Conservation (phyloP, 2,797 vertebrate genomes). For the Gambelia wislizenii region DNA sequence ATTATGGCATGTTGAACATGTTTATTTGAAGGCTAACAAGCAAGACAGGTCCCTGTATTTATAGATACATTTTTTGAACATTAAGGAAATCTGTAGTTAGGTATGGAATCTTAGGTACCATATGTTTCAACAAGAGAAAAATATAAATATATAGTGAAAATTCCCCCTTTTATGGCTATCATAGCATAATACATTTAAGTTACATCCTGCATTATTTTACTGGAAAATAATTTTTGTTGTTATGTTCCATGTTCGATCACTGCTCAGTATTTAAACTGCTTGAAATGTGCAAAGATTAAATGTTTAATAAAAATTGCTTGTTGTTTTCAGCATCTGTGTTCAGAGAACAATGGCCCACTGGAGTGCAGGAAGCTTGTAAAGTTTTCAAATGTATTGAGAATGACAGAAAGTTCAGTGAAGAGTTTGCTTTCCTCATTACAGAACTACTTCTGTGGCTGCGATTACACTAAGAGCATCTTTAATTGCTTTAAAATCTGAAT, state of each 20-base stretch:
- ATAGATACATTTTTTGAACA: conserved; percentile 23
- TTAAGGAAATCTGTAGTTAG: conserved; percentile 9
- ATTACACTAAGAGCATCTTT: conserved; percentile 99
- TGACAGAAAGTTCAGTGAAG: conserved; percentile 99
- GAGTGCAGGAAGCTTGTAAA: conserved; percentile 99
- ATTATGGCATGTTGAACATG: conserved; percentile 19
- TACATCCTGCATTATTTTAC: conserved; percentile 76
- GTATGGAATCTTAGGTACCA: conserved; percentile 70
- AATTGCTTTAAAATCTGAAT: conserved; percentile 99
- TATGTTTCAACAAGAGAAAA: conserved; percentile 75
- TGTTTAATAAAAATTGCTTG: conserved; percentile 93
- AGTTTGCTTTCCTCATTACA: conserved; percentile 99
- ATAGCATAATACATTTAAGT: conserved; percentile 68
- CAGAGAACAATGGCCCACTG: conserved; percentile 98
- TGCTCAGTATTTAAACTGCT: conserved; percentile 87
- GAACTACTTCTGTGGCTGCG: conserved; percentile 97
- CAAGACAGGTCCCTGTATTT: conserved; percentile 4
- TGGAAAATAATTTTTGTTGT: conserved; percentile 74
- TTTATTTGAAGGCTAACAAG: conserved; percentile 34
- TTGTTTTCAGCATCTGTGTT: conserved; percentile 97
- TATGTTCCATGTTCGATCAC: conserved; percentile 80
- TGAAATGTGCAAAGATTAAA: conserved; percentile 95
- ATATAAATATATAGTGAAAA: conserved; percentile 68
- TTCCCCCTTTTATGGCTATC: conserved; percentile 61
- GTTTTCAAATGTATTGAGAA: conserved; percentile 98